These are phyloP conservation scores for Diplosoma virens DNA, from an alignment of 23 tunicate species.

Conservation along the genomic window DNA sequence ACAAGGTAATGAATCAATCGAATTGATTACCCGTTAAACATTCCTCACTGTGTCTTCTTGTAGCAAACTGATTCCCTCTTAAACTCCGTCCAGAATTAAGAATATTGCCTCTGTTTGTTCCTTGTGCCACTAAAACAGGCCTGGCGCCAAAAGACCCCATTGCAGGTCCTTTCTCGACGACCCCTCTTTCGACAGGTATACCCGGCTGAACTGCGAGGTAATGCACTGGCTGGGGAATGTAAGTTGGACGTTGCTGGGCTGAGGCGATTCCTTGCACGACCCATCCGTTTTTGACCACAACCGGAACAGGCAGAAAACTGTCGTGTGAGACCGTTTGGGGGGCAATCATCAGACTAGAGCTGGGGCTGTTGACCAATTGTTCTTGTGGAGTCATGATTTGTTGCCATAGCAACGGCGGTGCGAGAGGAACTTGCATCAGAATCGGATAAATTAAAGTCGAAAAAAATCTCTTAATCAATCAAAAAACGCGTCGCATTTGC, in stretches of 20 bases:
- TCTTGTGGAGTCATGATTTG: conserved; percentile 4
- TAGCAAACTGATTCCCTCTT: conserved; percentile 54
- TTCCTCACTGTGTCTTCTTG: conserved; percentile 57
- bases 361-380: not conserved
- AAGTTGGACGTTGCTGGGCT: not conserved
- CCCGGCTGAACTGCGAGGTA: conserved; percentile 12
- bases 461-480: too few relatives aligned
- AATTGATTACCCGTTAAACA: too few relatives aligned
- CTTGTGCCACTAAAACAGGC: not conserved
- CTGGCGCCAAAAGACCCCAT: not conserved
- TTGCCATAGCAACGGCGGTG: conserved; percentile 5
- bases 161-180: not conserved
- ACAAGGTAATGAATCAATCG: too few relatives aligned
- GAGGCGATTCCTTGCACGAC: conserved; percentile 3
- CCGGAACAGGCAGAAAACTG: not conserved
- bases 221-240: conserved; percentile 5
- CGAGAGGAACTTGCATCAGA: conserved; percentile 17
- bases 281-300: conserved; percentile 11
- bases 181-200: not conserved
- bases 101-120: not conserved
- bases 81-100: conserved; percentile 15
- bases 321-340: conserved; percentile 5
- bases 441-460: too few relatives aligned
- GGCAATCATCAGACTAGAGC: not conserved
- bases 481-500: too few relatives aligned